These are phyloP conservation scores for Acanthiza pusilla DNA, from an alignment of 2,797 vertebrate species.

Conservation along the genomic window DNA sequence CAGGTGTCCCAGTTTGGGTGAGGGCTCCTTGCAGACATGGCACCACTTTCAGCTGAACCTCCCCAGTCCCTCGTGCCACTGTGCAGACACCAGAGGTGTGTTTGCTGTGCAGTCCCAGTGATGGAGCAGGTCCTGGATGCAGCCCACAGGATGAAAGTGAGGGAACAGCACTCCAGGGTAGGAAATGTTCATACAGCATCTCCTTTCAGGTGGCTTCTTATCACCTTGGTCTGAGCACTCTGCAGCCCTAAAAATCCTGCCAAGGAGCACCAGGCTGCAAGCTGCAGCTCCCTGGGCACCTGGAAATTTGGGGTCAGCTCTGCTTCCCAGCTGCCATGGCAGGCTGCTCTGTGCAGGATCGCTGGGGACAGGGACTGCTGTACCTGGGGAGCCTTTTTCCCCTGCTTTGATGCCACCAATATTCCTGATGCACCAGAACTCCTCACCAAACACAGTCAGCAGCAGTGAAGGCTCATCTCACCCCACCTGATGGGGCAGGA, in stretches of 20 bases:
- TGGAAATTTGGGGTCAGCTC: background rate
- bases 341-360: background rate
- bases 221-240: background rate
- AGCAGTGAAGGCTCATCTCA: background rate
- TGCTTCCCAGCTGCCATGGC: background rate
- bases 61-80: fast-evolving
- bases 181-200: fast-evolving
- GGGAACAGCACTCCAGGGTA: fast-evolving
- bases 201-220: background rate
- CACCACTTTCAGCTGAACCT: background rate
- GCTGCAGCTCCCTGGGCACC: fast-evolving
- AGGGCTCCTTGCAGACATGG: background rate
- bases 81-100: background rate
- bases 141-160: fast-evolving
- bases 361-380: fast-evolving
- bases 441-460: background rate
- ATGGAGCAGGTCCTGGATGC: background rate
- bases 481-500: background rate
- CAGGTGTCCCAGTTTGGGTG: fast-evolving
- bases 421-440: background rate
- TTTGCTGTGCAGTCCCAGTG: background rate
- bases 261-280: background rate
- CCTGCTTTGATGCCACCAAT: fast-evolving
- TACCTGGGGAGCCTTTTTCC: background rate
- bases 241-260: background rate